Evolutionary conservation across 2,797 vertebrate genomes (phyloP).

Genomic region (Characodon lateralis): DNA sequence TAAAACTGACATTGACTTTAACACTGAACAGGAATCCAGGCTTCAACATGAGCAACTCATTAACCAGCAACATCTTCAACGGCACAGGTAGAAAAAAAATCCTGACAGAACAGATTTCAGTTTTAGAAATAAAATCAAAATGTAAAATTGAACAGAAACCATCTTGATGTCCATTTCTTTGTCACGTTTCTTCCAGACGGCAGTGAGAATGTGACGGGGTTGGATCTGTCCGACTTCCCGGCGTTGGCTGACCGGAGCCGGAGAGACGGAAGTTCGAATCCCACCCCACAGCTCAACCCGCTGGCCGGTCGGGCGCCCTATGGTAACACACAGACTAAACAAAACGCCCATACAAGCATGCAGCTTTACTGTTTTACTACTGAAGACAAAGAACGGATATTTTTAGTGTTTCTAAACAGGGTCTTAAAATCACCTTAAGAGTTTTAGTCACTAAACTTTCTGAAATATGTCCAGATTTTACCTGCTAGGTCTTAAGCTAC

Average conservation of each 20-base stretch:
- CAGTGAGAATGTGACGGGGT: slow-evolving; percentile 97
- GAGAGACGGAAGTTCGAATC: slow-evolving; percentile 95
- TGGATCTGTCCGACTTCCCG: slow-evolving; percentile 98
- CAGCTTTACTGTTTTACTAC: background rate
- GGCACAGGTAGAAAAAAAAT: slow-evolving; percentile 86
- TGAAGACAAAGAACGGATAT: background rate
- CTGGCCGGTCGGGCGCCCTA: slow-evolving; percentile 97
- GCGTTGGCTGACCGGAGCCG: slow-evolving; percentile 95
- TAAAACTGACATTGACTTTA: background rate
- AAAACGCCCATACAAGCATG: background rate
- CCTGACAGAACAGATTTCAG: too few relatives aligned
- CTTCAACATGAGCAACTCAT: slow-evolving; percentile 96
- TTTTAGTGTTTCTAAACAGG: background rate
- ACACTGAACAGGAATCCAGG: slow-evolving; percentile 95
- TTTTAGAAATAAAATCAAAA: too few relatives aligned
- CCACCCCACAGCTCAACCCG: slow-evolving; percentile 96
- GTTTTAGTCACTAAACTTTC: too few relatives aligned
- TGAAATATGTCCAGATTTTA: too few relatives aligned
- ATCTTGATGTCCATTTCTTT: background rate
- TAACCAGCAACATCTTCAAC: slow-evolving; percentile 99
- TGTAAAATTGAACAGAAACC: too few relatives aligned
- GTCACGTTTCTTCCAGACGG: slow-evolving; percentile 82
- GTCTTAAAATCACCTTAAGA: too few relatives aligned
- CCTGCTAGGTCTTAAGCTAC: too few relatives aligned
- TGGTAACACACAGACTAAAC: slow-evolving; percentile 73